Percentiles rank a stretch among this genome's conserved stretches.
These are phyloP conservation scores for Anorthoa munda DNA, from an alignment of 2,888 invertebrate species.

Conservation along the genomic window DNA sequence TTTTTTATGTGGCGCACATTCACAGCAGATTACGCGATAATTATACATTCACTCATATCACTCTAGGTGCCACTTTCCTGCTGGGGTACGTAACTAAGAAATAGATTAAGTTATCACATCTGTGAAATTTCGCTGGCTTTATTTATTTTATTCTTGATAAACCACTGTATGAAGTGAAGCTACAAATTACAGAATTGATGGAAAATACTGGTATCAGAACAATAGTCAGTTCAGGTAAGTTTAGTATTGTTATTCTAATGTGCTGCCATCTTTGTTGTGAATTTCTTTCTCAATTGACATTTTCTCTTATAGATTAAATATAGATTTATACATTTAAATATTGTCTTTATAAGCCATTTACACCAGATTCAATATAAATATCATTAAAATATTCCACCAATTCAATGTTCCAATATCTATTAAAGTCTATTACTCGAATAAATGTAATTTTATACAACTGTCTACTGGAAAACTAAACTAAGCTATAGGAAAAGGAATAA, in stretches of 20 bases:
- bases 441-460: constrained; percentile 21
- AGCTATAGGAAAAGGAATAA: constrained; percentile 2
- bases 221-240: background rate
- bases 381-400: constrained; percentile 45
- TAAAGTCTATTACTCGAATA: constrained; percentile 28
- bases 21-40: too few relatives aligned
- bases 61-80: too few relatives aligned
- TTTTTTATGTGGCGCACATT: too few relatives aligned
- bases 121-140: background rate
- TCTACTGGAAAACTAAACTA: constrained; percentile 51
- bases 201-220: constrained; percentile 29
- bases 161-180: constrained; percentile 6
- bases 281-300: background rate
- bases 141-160: background rate
- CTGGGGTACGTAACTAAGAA: too few relatives aligned
- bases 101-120: too few relatives aligned
- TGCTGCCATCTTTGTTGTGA: constrained; percentile 32
- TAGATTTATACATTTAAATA: constrained; percentile 37
- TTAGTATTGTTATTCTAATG: background rate
- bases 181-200: constrained; percentile 40
- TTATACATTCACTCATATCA: too few relatives aligned
- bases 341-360: constrained; percentile 36
- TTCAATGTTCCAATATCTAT: constrained; percentile 41
- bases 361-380: constrained; percentile 20
- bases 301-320: constrained; percentile 31